These are phyloP conservation scores for Ptychochromis oligacanthus DNA, from an alignment of 2,113 vertebrate genomes.

Conservation along the genomic window DNA sequence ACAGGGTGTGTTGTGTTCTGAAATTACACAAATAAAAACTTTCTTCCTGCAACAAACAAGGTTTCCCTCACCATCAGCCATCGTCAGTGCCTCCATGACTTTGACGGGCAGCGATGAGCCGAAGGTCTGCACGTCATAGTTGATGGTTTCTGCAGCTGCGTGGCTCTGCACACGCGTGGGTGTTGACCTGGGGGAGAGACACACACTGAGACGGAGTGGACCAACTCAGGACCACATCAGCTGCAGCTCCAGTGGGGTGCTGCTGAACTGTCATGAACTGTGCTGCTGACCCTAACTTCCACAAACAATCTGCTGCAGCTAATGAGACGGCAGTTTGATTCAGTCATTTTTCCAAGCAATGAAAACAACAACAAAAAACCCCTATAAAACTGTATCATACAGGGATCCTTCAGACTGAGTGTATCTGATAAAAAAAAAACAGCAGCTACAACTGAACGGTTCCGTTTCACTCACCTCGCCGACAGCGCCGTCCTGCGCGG, in stretches of 20 bases:
- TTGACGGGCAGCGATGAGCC: conserved; percentile 95
- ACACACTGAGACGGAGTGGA: neutral
- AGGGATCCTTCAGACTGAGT: neutral
- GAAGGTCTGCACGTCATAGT: conserved; percentile 91
- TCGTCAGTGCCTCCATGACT: conserved; percentile 93
- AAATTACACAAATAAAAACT: neutral
- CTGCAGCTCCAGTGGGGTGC: neutral
- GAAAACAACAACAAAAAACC: too few species aligned
- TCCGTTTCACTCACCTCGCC: conserved; percentile 56
- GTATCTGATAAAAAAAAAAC: neutral
- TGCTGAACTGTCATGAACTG: too few species aligned
- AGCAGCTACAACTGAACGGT: too few species aligned
- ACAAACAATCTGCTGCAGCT: too few species aligned
- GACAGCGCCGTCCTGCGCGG: conserved; percentile 73
- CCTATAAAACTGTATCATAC: too few species aligned
- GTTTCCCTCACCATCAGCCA: conserved; percentile 83
- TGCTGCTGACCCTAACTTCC: too few species aligned
- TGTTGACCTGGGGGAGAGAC: conserved; percentile 81
- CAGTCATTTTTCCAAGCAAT: too few species aligned
- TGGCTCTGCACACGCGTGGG: conserved; percentile 86
- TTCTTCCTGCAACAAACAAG: neutral
- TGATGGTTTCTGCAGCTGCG: conserved; percentile 82
- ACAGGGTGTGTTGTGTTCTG: neutral
- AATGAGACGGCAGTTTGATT: too few species aligned
- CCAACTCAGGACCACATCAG: neutral